Conservation (phyloP, 2,888 invertebrate species). For the Mesochorus sp. region DNA sequence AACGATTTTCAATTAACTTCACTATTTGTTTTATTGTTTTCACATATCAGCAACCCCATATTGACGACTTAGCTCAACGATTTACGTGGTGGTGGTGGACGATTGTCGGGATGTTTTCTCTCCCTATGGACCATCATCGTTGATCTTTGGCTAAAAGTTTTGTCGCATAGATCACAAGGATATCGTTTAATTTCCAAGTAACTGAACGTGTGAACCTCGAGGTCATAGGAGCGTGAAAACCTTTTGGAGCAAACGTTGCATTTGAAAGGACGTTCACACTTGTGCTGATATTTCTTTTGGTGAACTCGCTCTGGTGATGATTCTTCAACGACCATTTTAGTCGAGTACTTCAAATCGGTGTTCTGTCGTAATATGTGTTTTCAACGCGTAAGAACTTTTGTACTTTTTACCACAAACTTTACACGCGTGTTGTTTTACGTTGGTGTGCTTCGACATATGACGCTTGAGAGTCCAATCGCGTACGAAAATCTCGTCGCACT, state of each 20-base stretch:
- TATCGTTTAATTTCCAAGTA: slow-evolving; percentile 38
- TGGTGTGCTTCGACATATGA: slow-evolving; percentile 46
- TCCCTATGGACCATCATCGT: slow-evolving; percentile 55
- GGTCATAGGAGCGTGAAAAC: slow-evolving; percentile 52
- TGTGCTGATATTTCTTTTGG: slow-evolving; percentile 37
- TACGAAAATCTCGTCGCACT: slow-evolving; percentile 81
- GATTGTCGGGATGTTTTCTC: slow-evolving; percentile 54
- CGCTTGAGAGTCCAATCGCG: slow-evolving; percentile 12
- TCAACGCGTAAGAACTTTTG: slow-evolving; percentile 59
- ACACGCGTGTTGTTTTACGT: slow-evolving; percentile 44
- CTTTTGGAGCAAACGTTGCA: slow-evolving; percentile 50
- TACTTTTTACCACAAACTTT: slow-evolving; percentile 54
- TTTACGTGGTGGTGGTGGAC: slow-evolving; percentile 53
- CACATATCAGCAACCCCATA: background rate
- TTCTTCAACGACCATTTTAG: slow-evolving; percentile 48
- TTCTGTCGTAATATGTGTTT: slow-evolving; percentile 64
- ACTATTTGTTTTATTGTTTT: background rate
- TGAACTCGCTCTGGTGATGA: slow-evolving; percentile 61
- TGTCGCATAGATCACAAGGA: slow-evolving; percentile 48
- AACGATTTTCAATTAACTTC: background rate
- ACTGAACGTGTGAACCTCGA: slow-evolving; percentile 45
- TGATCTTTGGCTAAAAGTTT: slow-evolving; percentile 46
- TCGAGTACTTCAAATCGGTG: slow-evolving; percentile 44
- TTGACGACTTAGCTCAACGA: slow-evolving; percentile 18
- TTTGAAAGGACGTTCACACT: slow-evolving; percentile 52